Conservation (phyloP, 2,113 vertebrate genomes). For the Myocastor coypus region DNA sequence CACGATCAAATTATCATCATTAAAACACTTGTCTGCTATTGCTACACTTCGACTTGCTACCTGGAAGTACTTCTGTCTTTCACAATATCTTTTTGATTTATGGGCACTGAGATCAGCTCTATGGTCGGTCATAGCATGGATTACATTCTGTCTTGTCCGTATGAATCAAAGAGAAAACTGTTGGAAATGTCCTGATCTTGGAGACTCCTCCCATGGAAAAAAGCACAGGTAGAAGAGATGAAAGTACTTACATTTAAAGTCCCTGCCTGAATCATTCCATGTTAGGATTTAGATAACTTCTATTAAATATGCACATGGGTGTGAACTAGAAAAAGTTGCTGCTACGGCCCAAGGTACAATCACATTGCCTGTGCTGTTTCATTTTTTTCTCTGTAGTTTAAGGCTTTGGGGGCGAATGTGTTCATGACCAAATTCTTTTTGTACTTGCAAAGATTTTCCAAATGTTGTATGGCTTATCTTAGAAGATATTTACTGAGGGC, state of each 20-base stretch:
- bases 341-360: neutral
- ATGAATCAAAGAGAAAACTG: constrained; percentile 51
- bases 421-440: neutral
- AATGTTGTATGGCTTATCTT: constrained; percentile 1
- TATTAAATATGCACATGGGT: neutral
- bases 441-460: constrained; percentile 27
- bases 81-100: neutral
- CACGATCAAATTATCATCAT: neutral
- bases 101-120: neutral
- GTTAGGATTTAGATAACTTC: constrained; percentile 56
- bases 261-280: neutral
- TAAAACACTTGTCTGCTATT: neutral
- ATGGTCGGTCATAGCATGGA: neutral
- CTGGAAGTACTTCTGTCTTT: neutral
- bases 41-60: neutral
- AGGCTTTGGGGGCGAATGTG: neutral
- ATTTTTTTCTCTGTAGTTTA: neutral
- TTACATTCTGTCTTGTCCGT: constrained; percentile 1
- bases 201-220: neutral
- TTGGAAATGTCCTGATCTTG: constrained; percentile 34
- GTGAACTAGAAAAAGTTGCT: neutral
- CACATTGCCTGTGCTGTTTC: neutral
- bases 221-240: neutral
- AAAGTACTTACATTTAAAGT: constrained; percentile 48
- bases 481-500: neutral